Percentiles rank a stretch among this genome's conserved stretches.
These are phyloP conservation scores for Hydrotaea diabolus DNA, from an alignment of 2,888 invertebrate genomes.

Conservation along the genomic window DNA sequence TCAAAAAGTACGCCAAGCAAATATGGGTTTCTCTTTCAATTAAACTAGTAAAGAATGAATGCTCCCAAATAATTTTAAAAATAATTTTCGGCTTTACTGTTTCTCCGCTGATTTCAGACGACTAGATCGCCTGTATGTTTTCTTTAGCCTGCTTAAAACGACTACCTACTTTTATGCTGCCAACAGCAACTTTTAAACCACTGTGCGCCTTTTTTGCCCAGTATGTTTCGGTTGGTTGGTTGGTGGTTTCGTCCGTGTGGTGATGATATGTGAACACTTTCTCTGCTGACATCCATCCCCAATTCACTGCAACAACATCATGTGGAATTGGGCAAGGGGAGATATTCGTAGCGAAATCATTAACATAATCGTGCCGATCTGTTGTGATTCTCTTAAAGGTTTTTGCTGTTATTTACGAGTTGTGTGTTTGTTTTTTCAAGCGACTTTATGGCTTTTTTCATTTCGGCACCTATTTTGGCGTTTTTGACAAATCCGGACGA, in stretches of 20 bases:
- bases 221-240: too few species aligned
- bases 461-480: slow-evolving; percentile 9
- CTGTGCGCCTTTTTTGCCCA: neutral
- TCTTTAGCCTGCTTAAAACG: too few species aligned
- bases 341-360: slow-evolving; percentile 44
- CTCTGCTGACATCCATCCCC: slow-evolving; percentile 6
- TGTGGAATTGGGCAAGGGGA: neutral
- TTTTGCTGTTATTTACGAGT: slow-evolving; percentile 15
- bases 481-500: neutral
- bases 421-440: neutral
- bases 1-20: too few species aligned
- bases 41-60: too few species aligned
- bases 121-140: too few species aligned
- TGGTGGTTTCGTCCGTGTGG: neutral
- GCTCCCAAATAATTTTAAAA: too few species aligned
- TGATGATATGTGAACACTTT: slow-evolving; percentile 36
- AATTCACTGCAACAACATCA: neutral
- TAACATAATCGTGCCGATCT: slow-evolving; percentile 62
- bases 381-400: slow-evolving; percentile 29
- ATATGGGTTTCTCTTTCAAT: too few species aligned
- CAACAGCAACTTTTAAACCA: neutral
- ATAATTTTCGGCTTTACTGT: too few species aligned
- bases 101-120: too few species aligned
- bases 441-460: neutral
- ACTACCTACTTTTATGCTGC: too few species aligned